phyloP scores from a whole-genome alignment of 2,797 vertebrate genomes.

The Florisuga fusca region DNA sequence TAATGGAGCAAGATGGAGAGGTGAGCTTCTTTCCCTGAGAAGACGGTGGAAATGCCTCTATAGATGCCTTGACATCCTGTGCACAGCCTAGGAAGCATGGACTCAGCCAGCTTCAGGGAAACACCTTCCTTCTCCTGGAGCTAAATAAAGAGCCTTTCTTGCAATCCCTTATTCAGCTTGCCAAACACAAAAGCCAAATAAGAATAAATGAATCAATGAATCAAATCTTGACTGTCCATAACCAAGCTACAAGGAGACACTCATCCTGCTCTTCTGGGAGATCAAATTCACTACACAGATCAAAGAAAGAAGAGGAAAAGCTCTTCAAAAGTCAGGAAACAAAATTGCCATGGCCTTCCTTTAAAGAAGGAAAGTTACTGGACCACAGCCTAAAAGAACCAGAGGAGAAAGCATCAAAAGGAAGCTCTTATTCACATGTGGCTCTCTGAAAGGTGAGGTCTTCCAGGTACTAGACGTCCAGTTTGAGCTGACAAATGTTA shows the following conservation, averaged over 20 bases:
- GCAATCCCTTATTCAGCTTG: not conserved
- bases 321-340: conserved; percentile 71
- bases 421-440: not conserved
- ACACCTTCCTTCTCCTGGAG: not conserved
- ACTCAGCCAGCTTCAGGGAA: not conserved
- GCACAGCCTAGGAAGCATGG: not conserved
- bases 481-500: not conserved
- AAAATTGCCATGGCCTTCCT: conserved; percentile 61
- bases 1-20: not conserved
- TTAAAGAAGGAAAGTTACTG: conserved; percentile 73
- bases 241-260: not conserved
- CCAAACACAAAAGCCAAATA: conserved; percentile 40
- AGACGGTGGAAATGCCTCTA: not conserved
- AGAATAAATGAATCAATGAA: conserved; percentile 61
- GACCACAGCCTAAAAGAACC: conserved; percentile 63
- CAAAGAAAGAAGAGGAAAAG: conserved; percentile 71
- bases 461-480: conserved; percentile 43
- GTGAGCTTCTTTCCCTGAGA: not conserved
- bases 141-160: not conserved
- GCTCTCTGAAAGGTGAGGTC: conserved; percentile 46
- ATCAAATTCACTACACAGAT: conserved; percentile 70
- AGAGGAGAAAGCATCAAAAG: conserved; percentile 62
- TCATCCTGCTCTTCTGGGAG: conserved; percentile 66
- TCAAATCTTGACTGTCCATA: conserved; percentile 52
- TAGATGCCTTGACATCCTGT: not conserved